These are phyloP conservation scores for Sturmia bella DNA, from an alignment of 2,888 invertebrate species.

Conservation along the genomic window DNA sequence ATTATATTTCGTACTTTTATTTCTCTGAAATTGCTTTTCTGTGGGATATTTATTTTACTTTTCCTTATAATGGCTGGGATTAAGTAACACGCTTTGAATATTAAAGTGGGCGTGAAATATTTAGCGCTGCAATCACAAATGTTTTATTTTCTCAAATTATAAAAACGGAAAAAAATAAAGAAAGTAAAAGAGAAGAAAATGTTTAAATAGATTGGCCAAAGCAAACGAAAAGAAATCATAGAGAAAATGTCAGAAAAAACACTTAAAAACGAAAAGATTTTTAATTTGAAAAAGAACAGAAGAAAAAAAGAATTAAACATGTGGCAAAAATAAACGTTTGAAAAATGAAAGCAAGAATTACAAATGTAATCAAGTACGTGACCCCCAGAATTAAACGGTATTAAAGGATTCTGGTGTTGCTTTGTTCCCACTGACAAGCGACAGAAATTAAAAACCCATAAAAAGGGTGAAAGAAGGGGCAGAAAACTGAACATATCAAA, in stretches of 20 bases:
- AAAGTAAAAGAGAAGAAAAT: slow-evolving; percentile 16
- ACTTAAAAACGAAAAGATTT: slow-evolving; percentile 53
- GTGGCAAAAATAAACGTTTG: slow-evolving; percentile 32
- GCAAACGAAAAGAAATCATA: slow-evolving; percentile 30
- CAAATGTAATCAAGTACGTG: slow-evolving; percentile 70
- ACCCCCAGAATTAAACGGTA: slow-evolving; percentile 65
- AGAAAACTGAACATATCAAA: background rate
- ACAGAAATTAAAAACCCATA: background rate
- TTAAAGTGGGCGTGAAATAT: slow-evolving; percentile 71
- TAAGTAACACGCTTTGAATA: slow-evolving; percentile 71
- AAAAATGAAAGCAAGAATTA: slow-evolving; percentile 52
- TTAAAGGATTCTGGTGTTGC: slow-evolving; percentile 50
- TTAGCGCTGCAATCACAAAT: slow-evolving; percentile 42
- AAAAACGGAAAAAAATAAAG: slow-evolving; percentile 14
- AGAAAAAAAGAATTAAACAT: slow-evolving; percentile 27
- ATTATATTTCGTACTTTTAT: slow-evolving; percentile 61
- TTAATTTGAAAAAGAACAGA: slow-evolving; percentile 38
- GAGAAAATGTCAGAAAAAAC: slow-evolving; percentile 25
- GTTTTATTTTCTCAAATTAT: background rate
- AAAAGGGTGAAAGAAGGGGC: slow-evolving; percentile 9
- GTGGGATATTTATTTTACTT: slow-evolving; percentile 29
- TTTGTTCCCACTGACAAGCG: background rate
- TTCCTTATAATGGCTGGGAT: slow-evolving; percentile 64
- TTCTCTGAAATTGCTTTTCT: background rate
- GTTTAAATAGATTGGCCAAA: slow-evolving; percentile 43